These are phyloP conservation scores for Spilarctia lutea DNA, from an alignment of 2,888 invertebrate genomes.

Conservation along the genomic window DNA sequence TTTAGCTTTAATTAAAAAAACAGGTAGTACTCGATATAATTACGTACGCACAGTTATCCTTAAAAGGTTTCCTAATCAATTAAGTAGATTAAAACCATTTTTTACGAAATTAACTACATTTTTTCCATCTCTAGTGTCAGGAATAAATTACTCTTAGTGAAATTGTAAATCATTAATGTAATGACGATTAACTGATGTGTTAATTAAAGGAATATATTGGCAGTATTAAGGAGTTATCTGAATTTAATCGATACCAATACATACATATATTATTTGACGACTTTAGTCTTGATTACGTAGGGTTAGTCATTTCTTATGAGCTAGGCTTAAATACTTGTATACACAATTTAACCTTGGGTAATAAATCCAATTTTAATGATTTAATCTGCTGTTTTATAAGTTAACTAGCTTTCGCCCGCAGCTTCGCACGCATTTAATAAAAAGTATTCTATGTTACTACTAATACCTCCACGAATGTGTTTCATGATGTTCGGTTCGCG, in stretches of 20 bases:
- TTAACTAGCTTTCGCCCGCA: too few relatives aligned
- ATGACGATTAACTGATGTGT: slow-evolving; percentile 47
- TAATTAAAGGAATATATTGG: slow-evolving; percentile 52
- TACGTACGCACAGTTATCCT: neutral
- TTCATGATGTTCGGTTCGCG: too few relatives aligned
- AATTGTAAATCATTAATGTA: slow-evolving; percentile 28
- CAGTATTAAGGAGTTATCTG: slow-evolving; percentile 46
- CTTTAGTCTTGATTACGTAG: slow-evolving; percentile 8
- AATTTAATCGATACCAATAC: slow-evolving; percentile 15
- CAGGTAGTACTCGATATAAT: neutral
- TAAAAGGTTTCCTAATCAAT: neutral
- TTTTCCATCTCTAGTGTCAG: slow-evolving; percentile 1
- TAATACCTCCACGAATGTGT: too few relatives aligned
- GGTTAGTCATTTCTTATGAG: slow-evolving; percentile 36
- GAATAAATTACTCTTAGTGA: slow-evolving; percentile 28
- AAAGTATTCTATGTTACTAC: too few relatives aligned
- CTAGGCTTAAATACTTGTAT: neutral
- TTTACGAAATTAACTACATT: neutral
- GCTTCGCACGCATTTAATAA: too few relatives aligned
- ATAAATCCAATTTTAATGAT: neutral
- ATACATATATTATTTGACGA: neutral
- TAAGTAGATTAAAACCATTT: neutral
- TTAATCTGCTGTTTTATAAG: neutral
- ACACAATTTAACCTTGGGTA: neutral
- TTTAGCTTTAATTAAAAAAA: neutral